A percentile compares a stretch with the other conserved stretches of the same genome.
phyloP scores from a whole-genome alignment of 2,113 vertebrate genomes.

The Rhynchomys soricoides region DNA sequence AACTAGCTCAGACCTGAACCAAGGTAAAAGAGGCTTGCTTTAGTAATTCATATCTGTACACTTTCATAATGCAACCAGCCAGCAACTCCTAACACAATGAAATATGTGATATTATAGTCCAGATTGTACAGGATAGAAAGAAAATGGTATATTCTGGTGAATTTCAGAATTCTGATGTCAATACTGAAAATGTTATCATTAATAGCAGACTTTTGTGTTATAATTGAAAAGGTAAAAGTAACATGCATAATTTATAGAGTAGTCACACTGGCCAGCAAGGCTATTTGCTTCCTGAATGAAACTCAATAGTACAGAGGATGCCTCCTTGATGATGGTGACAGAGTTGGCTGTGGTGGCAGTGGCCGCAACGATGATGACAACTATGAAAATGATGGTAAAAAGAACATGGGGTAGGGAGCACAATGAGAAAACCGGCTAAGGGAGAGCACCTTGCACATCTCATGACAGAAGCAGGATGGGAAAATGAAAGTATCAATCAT shows the following conservation, averaged over 20 bases:
- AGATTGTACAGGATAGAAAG: background rate
- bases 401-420: background rate
- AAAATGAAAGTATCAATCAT: background rate
- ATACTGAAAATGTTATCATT: background rate
- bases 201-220: background rate
- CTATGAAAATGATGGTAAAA: background rate
- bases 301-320: background rate
- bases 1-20: background rate
- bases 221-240: background rate
- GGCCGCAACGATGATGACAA: background rate
- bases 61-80: background rate
- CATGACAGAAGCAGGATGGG: background rate
- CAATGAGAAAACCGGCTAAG: background rate
- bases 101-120: background rate
- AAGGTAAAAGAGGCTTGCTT: background rate
- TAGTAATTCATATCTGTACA: background rate
- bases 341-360: no score
- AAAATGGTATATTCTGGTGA: background rate
- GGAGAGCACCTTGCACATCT: background rate
- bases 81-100: background rate
- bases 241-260: background rate
- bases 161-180: background rate
- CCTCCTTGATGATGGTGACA: background rate
- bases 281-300: background rate
- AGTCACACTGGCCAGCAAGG: background rate